Evolutionary conservation across 1,140 invertebrate genomes (phyloP).

Genomic region (Capitella teleta): DNA sequence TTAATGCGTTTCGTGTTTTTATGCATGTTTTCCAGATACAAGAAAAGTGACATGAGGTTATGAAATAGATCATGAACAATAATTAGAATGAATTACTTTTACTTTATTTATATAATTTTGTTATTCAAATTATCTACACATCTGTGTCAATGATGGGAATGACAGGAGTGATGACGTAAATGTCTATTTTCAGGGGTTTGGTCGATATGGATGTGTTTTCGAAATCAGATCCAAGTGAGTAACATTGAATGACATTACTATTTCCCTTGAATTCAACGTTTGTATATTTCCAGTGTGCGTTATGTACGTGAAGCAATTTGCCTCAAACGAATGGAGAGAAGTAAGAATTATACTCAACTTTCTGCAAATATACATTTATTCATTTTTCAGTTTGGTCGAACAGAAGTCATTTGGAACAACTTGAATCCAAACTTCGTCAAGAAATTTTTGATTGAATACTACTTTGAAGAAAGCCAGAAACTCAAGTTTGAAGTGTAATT

Average conservation of each 20-base stretch:
- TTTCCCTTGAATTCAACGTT: not conserved
- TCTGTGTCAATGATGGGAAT: too few species aligned
- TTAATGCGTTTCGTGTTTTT: too few species aligned
- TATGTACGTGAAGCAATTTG: constrained; percentile 10
- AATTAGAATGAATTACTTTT: too few species aligned
- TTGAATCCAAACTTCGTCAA: constrained; percentile 48
- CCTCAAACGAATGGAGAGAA: constrained; percentile 7
- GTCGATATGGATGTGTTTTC: constrained; percentile 30
- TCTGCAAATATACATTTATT: not conserved
- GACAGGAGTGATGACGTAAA: too few species aligned
- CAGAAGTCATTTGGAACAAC: constrained; percentile 46
- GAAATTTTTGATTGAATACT: constrained; percentile 46
- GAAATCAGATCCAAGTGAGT: constrained; percentile 31
- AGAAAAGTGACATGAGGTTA: too few species aligned
- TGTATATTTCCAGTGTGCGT: constrained; percentile 8
- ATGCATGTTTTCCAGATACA: too few species aligned
- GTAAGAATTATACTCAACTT: not conserved
- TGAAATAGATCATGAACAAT: too few species aligned
- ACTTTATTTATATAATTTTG: too few species aligned
- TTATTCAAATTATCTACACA: too few species aligned
- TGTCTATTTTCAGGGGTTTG: constrained; percentile 23
- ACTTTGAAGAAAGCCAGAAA: constrained; percentile 47
- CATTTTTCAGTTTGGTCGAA: constrained; percentile 40
- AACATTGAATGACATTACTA: constrained; percentile 1
- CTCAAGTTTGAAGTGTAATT: constrained; percentile 43